phyloP scores from a whole-genome alignment of 2,113 vertebrate species.

The Ursus arctos region DNA sequence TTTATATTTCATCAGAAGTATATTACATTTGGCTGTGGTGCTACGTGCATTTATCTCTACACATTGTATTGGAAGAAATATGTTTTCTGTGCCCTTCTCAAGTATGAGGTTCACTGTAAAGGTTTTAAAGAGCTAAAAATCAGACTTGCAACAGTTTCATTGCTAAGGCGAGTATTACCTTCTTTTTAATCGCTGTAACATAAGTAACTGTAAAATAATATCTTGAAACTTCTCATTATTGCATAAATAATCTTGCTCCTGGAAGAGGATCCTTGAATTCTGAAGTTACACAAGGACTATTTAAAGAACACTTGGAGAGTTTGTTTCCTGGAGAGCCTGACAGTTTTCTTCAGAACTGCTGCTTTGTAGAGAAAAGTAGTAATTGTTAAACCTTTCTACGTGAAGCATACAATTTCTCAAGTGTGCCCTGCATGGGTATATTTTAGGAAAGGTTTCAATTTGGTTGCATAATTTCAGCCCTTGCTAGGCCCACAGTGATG shows the following conservation, averaged over 20 bases:
- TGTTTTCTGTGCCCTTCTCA: slow-evolving; percentile 9
- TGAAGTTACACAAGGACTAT: slow-evolving; percentile 61
- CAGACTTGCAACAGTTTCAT: slow-evolving; percentile 39
- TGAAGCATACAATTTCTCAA: slow-evolving; percentile 61
- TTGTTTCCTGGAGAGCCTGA: slow-evolving; percentile 67
- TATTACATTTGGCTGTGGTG: slow-evolving; percentile 33
- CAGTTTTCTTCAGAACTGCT: slow-evolving; percentile 48
- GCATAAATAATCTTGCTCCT: slow-evolving; percentile 61
- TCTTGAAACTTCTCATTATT: slow-evolving; percentile 64
- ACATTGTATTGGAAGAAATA: background rate
- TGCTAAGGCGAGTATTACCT: slow-evolving; percentile 40
- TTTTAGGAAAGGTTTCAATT: slow-evolving; percentile 77
- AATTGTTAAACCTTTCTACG: slow-evolving; percentile 66
- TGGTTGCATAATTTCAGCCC: slow-evolving; percentile 72
- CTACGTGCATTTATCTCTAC: slow-evolving; percentile 32
- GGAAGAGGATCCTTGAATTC: slow-evolving; percentile 47
- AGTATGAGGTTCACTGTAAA: slow-evolving; percentile 22
- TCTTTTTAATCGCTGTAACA: slow-evolving; percentile 6
- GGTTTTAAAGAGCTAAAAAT: slow-evolving; percentile 53
- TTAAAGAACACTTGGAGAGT: slow-evolving; percentile 64
- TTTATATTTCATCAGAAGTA: slow-evolving; percentile 61
- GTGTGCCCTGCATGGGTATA: slow-evolving; percentile 47
- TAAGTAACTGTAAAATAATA: slow-evolving; percentile 56
- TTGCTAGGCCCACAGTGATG: slow-evolving; percentile 48
- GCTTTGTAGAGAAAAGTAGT: slow-evolving; percentile 57